Evolutionary conservation across 2,888 invertebrate genomes (phyloP), one percentile per base, ranked within the genome.

Genomic region (Phengaris alcon): DNA sequence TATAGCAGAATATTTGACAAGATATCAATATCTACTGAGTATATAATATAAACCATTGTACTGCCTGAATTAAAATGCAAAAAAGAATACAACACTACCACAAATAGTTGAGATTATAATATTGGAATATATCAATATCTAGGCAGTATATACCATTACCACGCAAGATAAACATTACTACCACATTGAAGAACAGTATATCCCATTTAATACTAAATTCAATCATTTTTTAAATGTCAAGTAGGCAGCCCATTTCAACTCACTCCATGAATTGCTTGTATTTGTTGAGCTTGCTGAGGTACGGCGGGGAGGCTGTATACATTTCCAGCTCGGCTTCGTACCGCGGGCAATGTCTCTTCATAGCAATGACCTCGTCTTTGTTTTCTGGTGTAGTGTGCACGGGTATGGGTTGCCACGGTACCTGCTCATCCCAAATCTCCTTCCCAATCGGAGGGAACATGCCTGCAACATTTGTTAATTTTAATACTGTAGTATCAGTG

Each of bases 391-490:
- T 81, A 0, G 97, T 96, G 81, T 97, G 97, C 0, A 97, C 94
- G 0, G 97, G 97, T 81, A 97, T 95, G 0, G 97, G 97, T 86
- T 97, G 96, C 97, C 97, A 97, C 68, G 87, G 82, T 6, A 96
- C 85, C 15, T 90, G 82, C 0, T 84, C 57, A 80, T 96, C 93
- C 96, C 97, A 97, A 6, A 89, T 75, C 80, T 95, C 93, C 3
- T 89, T 87, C 0, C 88, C 92, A 5, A 82, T 80, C 0, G 97
- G 96, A 6, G 96, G 96, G 85, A 95, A 97, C 74, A 97, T 84
- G 0, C 97, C 97, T 94, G 78, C 48, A 70, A 72, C 6, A 51
- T 79, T 75, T 48, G 13, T n/a, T 7, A 35, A 35, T 35, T 35
- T 35, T 35, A 35, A 35, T 22, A 22, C 22, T 22, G 22, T 22